A percentile compares a stretch with the other conserved stretches of the same genome.
These are phyloP conservation scores for Nymphalis urticae DNA, from an alignment of 2,888 invertebrate genomes.

Conservation along the genomic window DNA sequence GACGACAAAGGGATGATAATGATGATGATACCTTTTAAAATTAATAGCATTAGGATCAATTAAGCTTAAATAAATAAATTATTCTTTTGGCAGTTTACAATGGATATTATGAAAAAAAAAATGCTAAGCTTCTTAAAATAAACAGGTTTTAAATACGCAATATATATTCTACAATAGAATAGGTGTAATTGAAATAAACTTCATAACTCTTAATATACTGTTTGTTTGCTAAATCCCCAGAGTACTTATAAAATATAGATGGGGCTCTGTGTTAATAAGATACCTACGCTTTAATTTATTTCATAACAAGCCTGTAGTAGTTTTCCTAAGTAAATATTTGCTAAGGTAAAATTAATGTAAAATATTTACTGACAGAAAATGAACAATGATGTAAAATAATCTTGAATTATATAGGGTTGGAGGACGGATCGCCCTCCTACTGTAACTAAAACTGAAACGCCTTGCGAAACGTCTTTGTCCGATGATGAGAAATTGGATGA, in stretches of 20 bases:
- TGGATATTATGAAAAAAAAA: neutral
- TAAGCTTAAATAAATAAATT: too few species aligned
- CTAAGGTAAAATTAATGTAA: neutral
- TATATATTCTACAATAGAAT: neutral
- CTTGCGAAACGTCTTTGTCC: neutral
- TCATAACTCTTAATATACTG: too few species aligned
- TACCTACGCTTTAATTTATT: slow-evolving; percentile 4
- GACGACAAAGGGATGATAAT: too few species aligned
- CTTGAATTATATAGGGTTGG: neutral
- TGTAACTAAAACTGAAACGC: neutral
- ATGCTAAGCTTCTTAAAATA: neutral
- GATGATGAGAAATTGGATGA: slow-evolving; percentile 8
- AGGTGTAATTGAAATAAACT: too few species aligned
- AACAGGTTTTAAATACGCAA: neutral
- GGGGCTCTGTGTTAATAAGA: slow-evolving; percentile 2
- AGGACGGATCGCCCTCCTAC: neutral
- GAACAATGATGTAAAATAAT: neutral
- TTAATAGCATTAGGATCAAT: too few species aligned
- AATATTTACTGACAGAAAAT: neutral
- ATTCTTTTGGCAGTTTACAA: too few species aligned
- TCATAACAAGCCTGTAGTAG: slow-evolving; percentile 11
- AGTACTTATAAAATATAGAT: neutral
- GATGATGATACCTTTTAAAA: too few species aligned
- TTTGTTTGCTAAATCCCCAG: neutral
- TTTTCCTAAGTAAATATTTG: slow-evolving; percentile 14